Conservation (phyloP, 2,113 vertebrate species). For the Tragelaphus strepsiceros region DNA sequence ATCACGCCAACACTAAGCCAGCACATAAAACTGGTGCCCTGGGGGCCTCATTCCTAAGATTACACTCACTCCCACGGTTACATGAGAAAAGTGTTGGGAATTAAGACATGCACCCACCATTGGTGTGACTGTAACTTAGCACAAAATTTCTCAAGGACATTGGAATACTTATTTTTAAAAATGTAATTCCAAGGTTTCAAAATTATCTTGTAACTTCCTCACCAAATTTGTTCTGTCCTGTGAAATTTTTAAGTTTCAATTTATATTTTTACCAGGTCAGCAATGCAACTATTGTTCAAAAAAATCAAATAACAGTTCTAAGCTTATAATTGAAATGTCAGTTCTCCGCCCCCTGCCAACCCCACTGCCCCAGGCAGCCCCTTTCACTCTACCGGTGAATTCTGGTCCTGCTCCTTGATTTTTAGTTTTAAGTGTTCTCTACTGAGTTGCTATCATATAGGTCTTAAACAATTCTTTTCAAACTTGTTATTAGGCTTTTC, state of each 20-base stretch:
- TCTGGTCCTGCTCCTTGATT: not conserved
- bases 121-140: not conserved
- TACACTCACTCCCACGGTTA: not conserved
- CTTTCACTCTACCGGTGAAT: not conserved
- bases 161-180: not conserved
- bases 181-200: not conserved
- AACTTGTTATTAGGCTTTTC: not conserved
- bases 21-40: no score
- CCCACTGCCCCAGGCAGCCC: accelerated
- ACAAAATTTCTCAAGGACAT: not conserved
- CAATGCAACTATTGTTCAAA: not conserved
- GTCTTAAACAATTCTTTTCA: not conserved
- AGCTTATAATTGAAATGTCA: not conserved
- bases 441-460: not conserved
- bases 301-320: not conserved
- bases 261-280: not conserved
- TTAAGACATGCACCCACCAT: accelerated
- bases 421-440: not conserved
- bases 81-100: no score
- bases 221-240: not conserved
- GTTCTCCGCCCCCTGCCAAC: no score
- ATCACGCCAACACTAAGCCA: not conserved
- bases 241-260: not conserved
- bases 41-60: no score
- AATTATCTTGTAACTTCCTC: not conserved